Evolutionary conservation across 2,797 vertebrate genomes (phyloP).

Genomic region (Trichosurus vulpecula): DNA sequence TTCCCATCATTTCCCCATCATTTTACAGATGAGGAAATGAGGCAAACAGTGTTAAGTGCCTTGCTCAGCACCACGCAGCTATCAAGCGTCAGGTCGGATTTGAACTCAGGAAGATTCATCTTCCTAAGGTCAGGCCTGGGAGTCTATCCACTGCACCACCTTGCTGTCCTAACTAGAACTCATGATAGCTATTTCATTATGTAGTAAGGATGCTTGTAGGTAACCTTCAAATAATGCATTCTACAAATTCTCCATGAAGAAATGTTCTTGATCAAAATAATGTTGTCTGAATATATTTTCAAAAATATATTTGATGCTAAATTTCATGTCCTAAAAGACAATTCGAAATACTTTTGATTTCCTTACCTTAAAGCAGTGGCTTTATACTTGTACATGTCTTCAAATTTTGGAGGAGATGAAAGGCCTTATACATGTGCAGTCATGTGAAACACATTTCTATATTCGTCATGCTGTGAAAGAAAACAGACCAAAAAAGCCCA

Average conservation of each 20-base stretch:
- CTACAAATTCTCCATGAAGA: neutral
- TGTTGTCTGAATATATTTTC: slow-evolving; percentile 25
- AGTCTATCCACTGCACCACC: neutral
- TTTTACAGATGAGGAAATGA: neutral
- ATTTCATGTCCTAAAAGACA: neutral
- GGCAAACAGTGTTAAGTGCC: neutral
- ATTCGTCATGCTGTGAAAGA: too few relatives aligned
- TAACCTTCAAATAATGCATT: neutral
- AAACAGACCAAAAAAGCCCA: too few relatives aligned
- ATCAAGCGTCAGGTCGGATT: neutral
- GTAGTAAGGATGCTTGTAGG: neutral
- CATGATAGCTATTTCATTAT: neutral
- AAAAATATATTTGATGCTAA: neutral
- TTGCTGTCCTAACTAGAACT: neutral
- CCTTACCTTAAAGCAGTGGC: neutral
- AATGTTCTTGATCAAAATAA: neutral
- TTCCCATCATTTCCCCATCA: too few relatives aligned
- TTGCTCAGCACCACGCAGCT: neutral
- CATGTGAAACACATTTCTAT: too few relatives aligned
- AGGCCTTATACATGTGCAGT: too few relatives aligned
- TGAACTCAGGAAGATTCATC: neutral
- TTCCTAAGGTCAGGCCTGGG: neutral
- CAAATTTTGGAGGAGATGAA: neutral
- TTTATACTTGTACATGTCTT: neutral
- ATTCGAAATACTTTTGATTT: slow-evolving; percentile 1